A percentile compares a stretch with the other conserved stretches of the same genome.
Evolutionary conservation across 1,140 invertebrate genomes (phyloP).

Genomic region (Plodia interpunctella): DNA sequence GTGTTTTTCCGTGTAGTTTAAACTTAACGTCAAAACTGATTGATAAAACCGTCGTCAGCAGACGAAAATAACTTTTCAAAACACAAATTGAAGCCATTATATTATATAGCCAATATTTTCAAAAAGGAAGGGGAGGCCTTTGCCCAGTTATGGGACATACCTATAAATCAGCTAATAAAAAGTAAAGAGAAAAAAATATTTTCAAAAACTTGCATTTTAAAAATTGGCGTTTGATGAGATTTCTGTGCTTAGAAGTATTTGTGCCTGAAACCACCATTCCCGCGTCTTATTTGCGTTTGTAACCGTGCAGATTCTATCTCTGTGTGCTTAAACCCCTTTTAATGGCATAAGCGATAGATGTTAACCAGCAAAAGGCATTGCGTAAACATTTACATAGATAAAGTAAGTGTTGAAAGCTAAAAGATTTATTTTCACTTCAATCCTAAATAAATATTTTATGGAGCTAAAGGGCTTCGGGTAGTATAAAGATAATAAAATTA

Average conservation of each 20-base stretch:
- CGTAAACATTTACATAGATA: background rate
- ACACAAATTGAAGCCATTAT: too few species aligned
- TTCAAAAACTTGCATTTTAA: too few species aligned
- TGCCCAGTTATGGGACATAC: too few species aligned
- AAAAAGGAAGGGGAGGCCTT: too few species aligned
- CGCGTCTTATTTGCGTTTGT: constrained; percentile 3
- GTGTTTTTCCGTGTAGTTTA: too few species aligned
- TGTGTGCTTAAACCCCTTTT: background rate
- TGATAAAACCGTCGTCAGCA: too few species aligned
- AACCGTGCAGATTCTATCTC: constrained; percentile 2
- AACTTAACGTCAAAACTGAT: too few species aligned
- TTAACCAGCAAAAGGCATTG: background rate
- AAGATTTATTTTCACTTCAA: background rate
- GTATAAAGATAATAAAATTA: too few species aligned
- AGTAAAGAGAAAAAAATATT: too few species aligned
- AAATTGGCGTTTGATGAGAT: background rate
- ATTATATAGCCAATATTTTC: too few species aligned
- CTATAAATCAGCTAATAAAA: too few species aligned
- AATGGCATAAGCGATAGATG: constrained; percentile 6
- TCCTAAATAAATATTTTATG: background rate
- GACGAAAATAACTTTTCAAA: too few species aligned
- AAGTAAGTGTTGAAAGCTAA: background rate
- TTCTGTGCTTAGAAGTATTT: background rate
- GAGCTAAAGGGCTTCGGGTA: background rate
- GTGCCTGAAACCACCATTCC: background rate